Base-by-base conservation (phyloP, 2,797 vertebrate genomes). In the Manis pentadactyla region DNA sequence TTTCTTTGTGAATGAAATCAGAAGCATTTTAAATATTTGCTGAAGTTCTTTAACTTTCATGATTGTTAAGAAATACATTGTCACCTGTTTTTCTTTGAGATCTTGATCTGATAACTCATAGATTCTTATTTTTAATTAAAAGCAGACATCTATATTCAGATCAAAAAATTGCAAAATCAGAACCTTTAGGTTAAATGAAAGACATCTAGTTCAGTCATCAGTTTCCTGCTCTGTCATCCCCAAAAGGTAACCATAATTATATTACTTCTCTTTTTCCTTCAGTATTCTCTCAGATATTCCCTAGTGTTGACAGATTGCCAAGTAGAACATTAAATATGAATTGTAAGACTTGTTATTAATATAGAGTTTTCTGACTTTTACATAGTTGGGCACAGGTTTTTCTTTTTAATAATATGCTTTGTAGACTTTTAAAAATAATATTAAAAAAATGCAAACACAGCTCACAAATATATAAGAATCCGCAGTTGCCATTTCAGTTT, bases 1-100 rank as follows among this genome's bases (percentile, higher is more conserved):
- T 88, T 69, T 31, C 29, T 21, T 78, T 18, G 39, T 86, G 51
- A 87, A 51, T 27, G 3, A 71, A 81, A 15, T 63, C 29, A 77
- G 46, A 57, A 1, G 18, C 18, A 46, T 82, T 78, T 13, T 83
- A 93, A 83, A 61, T 27, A 21, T 46, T 61, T 74, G 8, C 25
- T 86, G 4, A 86, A 81, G 14, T 78, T 93, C 42, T 83, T 95
- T 73, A 79, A 25, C 19, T 71, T 93, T 87, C n/a, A 1, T 84
- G 71, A 31, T 77, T 49, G 9, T 55, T 84, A 46, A 78, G 77
- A 95, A 71, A 57, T 25, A 18, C 18, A 29, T 90, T 94, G 92
- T 78, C 7, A 55, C 27, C 37, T 51, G 12, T 75, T 95, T 71
- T 87, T 64, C 81, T 71, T 79, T 31, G 51, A 4, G 17, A 46